Evolutionary conservation across 2,797 vertebrate species (phyloP).

Genomic region (Notamacropus eugenii): DNA sequence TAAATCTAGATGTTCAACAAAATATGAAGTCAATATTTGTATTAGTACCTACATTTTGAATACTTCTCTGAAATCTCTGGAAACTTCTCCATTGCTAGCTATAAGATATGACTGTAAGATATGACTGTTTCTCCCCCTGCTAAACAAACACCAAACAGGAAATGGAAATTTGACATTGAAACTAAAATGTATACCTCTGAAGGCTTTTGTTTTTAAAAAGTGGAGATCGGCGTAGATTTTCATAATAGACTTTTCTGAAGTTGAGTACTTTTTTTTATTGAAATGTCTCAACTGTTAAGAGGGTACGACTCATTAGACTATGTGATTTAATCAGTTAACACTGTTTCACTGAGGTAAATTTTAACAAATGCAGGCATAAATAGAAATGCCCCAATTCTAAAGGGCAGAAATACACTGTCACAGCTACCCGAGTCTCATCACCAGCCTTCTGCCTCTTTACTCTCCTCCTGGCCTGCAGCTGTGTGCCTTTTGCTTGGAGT

Average conservation of each 20-base stretch:
- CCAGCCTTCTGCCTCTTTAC: background rate
- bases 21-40: conserved; percentile 82
- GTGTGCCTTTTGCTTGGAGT: background rate
- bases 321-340: conserved; percentile 41
- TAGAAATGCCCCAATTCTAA: background rate
- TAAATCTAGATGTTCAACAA: conserved; percentile 83
- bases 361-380: background rate
- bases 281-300: conserved; percentile 12
- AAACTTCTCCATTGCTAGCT: conserved; percentile 53
- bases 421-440: background rate
- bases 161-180: conserved; percentile 49
- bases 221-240: conserved; percentile 7
- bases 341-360: background rate
- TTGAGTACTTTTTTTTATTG: conserved; percentile 26
- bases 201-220: conserved; percentile 32
- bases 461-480: background rate
- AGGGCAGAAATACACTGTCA: background rate
- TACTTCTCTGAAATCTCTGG: conserved; percentile 65
- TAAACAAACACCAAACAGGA: conserved; percentile 54
- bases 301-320: conserved; percentile 3
- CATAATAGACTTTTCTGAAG: background rate
- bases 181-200: conserved; percentile 44
- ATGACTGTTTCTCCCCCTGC: background rate
- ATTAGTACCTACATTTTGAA: conserved; percentile 71
- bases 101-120: conserved; percentile 51